These are phyloP conservation scores for Luscinia luscinia DNA, from an alignment of 2,797 vertebrate genomes.

Conservation along the genomic window DNA sequence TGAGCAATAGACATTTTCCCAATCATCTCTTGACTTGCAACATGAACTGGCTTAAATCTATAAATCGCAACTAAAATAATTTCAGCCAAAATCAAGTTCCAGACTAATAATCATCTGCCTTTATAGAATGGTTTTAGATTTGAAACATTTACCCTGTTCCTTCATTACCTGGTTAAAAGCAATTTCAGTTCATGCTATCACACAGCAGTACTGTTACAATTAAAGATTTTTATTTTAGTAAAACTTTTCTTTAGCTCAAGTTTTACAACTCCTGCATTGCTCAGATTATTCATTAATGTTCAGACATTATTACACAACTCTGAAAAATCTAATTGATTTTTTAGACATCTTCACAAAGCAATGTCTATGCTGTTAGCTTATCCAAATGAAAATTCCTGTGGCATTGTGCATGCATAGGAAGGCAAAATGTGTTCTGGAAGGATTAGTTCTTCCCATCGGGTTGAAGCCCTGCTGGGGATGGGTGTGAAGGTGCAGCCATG, in stretches of 20 bases:
- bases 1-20: neutral
- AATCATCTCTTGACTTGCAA: neutral
- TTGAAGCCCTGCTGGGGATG: neutral
- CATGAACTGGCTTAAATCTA: neutral
- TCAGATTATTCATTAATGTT: neutral
- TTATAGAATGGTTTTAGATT: neutral
- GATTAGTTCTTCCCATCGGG: neutral
- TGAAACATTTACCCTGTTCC: neutral
- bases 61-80: neutral
- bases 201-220: neutral
- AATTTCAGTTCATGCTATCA: neutral
- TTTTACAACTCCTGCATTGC: neutral
- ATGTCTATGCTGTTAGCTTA: neutral
- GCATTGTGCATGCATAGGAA: accelerated
- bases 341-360: neutral
- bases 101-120: neutral
- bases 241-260: neutral
- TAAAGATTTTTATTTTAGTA: neutral
- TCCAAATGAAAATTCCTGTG: neutral
- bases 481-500: neutral
- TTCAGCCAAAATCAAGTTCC: neutral
- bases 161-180: neutral
- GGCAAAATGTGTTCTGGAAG: neutral
- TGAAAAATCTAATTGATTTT: neutral
- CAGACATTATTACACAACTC: neutral